phyloP scores from a whole-genome alignment of 2,797 vertebrate genomes.

The Lemur catta region DNA sequence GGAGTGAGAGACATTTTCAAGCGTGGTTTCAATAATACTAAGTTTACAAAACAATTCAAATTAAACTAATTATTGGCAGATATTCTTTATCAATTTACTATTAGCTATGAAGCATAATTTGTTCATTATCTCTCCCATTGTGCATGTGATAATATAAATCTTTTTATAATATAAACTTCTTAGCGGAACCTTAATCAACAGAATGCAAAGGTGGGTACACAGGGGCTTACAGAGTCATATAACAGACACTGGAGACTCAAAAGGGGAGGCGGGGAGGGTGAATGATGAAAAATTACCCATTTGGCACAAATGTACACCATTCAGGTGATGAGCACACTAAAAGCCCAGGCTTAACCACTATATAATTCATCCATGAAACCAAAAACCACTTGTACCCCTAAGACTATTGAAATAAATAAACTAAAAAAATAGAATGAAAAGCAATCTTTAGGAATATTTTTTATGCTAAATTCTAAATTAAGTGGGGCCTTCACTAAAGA shows the following conservation, averaged over 20 bases:
- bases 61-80: neutral
- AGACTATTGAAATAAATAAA: neutral
- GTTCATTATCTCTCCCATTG: neutral
- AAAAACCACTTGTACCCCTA: neutral
- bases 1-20: neutral
- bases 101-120: neutral
- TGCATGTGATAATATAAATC: neutral
- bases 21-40: neutral
- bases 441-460: neutral
- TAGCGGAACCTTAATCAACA: neutral
- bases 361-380: neutral
- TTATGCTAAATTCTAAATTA: conserved; percentile 20
- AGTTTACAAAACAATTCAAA: conserved; percentile 8
- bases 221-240: neutral
- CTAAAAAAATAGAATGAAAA: neutral
- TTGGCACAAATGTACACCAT: neutral
- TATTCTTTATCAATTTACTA: neutral
- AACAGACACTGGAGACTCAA: neutral
- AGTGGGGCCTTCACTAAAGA: neutral
- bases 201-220: neutral
- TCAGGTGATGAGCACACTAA: neutral
- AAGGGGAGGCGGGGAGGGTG: neutral
- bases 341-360: neutral
- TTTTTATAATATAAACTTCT: neutral
- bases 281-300: neutral